phyloP scores from a whole-genome alignment of 2,113 vertebrate genomes.

The Pyrgilauda ruficollis region DNA sequence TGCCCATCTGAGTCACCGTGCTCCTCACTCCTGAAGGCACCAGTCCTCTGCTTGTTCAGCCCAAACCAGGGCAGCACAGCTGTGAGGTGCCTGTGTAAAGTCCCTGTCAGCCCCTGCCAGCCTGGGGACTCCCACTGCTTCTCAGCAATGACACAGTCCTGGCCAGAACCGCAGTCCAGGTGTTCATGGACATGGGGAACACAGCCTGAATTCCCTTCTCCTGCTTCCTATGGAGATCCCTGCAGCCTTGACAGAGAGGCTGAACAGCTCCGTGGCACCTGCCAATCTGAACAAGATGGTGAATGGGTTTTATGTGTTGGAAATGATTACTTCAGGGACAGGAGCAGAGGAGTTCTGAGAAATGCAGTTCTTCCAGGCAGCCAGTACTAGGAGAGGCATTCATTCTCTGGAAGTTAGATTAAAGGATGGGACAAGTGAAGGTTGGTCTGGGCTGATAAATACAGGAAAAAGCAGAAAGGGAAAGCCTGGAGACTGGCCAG shows the following conservation, averaged over 20 bases:
- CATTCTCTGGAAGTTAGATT: background rate
- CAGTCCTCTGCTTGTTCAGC: background rate
- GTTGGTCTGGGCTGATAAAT: background rate
- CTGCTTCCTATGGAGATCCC: background rate
- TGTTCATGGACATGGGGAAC: background rate
- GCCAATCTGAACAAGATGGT: background rate
- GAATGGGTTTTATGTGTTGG: background rate
- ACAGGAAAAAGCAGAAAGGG: background rate
- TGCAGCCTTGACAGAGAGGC: background rate
- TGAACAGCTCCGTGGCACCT: background rate
- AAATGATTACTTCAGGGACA: background rate
- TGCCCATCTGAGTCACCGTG: background rate
- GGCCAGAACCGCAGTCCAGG: background rate
- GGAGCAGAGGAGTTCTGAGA: background rate
- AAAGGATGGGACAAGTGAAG: background rate
- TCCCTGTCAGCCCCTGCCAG: background rate
- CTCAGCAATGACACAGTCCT: background rate
- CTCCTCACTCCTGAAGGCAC: background rate
- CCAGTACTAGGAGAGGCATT: background rate
- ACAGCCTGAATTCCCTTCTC: background rate
- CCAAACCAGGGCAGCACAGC: background rate
- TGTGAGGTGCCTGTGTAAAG: background rate
- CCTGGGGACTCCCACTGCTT: background rate
- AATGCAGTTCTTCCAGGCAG: background rate
- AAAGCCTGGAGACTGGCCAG: background rate